Percentiles rank a stretch among this genome's conserved stretches.
Conservation (phyloP, 2,888 invertebrate species). For the Marronus borbonicus region DNA sequence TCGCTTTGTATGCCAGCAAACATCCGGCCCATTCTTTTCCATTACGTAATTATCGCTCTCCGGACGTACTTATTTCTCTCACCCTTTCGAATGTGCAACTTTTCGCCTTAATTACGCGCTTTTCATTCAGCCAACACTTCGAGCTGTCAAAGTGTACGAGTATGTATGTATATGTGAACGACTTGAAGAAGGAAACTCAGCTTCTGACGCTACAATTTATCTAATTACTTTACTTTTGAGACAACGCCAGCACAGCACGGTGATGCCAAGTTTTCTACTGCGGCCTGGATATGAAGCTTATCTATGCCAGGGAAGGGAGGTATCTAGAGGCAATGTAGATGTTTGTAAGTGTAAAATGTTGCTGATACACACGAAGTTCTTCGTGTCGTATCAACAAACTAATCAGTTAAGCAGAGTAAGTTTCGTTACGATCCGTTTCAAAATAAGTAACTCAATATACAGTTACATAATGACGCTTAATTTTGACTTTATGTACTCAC, state of each 20-base stretch:
- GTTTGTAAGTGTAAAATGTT: too few species aligned
- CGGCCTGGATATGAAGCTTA: background rate
- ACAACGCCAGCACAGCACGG: conserved; percentile 3
- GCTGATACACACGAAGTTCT: too few species aligned
- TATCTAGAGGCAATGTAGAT: background rate
- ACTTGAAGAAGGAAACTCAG: background rate
- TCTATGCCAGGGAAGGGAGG: background rate
- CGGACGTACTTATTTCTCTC: background rate
- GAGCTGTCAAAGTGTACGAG: background rate
- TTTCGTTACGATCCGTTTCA: too few species aligned
- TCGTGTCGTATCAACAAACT: too few species aligned
- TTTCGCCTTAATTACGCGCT: conserved; percentile 23
- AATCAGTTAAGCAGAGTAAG: too few species aligned
- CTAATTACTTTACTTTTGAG: conserved; percentile 25
- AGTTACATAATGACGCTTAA: too few species aligned
- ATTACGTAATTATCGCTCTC: conserved; percentile 23
- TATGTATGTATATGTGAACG: background rate
- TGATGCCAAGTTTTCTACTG: conserved; percentile 10
- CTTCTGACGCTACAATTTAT: conserved; percentile 10
- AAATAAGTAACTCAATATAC: too few species aligned
- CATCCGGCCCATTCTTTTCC: conserved; percentile 13
- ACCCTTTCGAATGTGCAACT: conserved; percentile 14
- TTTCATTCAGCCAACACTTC: conserved; percentile 16
- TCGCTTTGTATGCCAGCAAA: conserved; percentile 11
- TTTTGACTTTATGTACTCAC: too few species aligned